Percentiles rank a stretch among this genome's conserved stretches.
These are phyloP conservation scores for Polylopha cassiicola DNA, from an alignment of 2,888 invertebrate species.

Conservation along the genomic window DNA sequence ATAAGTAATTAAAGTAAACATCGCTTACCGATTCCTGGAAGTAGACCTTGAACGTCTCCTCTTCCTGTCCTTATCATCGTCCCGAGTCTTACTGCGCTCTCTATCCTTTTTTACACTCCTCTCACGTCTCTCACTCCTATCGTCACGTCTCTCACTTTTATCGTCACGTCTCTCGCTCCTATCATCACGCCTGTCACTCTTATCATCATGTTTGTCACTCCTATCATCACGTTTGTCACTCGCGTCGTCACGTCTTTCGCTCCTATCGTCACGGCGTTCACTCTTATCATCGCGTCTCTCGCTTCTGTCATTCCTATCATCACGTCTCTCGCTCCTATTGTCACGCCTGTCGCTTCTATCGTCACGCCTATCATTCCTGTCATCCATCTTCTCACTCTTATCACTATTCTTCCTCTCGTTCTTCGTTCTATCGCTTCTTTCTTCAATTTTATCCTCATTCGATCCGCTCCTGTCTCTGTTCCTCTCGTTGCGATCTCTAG, in stretches of 20 bases:
- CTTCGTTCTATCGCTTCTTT: constrained; percentile 29
- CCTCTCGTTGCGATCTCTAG: constrained; percentile 23
- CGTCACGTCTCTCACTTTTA: constrained; percentile 3
- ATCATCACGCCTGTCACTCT: constrained; percentile 4
- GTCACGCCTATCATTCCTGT: constrained; percentile 23
- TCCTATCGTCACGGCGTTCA: constrained; percentile 22
- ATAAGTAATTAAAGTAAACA: constrained; percentile 13
- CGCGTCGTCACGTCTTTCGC: constrained; percentile 5
- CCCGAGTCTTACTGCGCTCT: constrained; percentile 29
- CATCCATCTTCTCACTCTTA: constrained; percentile 24
- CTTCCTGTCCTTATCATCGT: constrained; percentile 31
- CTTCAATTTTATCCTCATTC: constrained; percentile 24
- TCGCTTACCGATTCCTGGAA: constrained; percentile 34
- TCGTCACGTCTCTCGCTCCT: constrained; percentile 14
- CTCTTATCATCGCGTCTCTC: constrained; percentile 18
- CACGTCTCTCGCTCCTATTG: constrained; percentile 28
- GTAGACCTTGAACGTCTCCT: constrained; percentile 46
- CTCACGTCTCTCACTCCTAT: constrained; percentile 12
- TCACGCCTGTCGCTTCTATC: constrained; percentile 21
- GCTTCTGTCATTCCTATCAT: constrained; percentile 20
- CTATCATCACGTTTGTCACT: constrained; percentile 5
- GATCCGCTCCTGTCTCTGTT: constrained; percentile 24
- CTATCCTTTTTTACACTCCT: constrained; percentile 41
- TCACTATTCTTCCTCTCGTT: constrained; percentile 30
- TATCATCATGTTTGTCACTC: constrained; percentile 4